Conservation (phyloP, 2,113 vertebrate genomes). For the Scopus umbretta region DNA sequence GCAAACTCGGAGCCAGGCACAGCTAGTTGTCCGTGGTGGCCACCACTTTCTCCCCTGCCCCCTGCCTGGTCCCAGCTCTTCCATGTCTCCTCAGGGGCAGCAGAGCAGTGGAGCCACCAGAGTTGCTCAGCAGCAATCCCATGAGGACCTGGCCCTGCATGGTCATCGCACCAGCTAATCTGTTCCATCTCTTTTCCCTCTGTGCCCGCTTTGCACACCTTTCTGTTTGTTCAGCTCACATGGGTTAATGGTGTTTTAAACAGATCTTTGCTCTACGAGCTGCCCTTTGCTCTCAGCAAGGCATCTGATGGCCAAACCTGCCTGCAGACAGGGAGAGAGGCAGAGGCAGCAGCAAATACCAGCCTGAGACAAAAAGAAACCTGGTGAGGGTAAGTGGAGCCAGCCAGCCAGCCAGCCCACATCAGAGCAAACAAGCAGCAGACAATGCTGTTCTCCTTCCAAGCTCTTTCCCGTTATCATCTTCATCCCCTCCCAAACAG, state of each 20-base stretch:
- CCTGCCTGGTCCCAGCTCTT: neutral
- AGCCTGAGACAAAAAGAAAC: neutral
- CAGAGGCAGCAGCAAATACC: neutral
- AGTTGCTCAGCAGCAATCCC: neutral
- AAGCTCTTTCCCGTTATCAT: neutral
- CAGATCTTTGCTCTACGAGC: neutral
- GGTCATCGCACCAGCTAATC: neutral
- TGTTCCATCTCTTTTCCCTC: neutral
- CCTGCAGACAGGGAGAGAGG: neutral
- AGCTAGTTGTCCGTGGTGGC: no score
- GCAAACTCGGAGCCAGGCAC: neutral
- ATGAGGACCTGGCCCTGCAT: accelerated
- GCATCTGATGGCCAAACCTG: neutral
- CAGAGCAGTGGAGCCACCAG: neutral
- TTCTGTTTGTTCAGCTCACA: neutral
- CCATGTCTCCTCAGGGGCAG: neutral
- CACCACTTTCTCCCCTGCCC: neutral
- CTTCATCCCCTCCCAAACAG: neutral
- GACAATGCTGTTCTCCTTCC: accelerated
- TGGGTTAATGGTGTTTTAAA: neutral
- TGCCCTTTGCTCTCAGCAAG: neutral
- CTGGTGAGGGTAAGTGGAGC: neutral
- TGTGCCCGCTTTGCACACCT: neutral
- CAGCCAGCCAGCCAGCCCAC: neutral
- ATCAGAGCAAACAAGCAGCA: neutral